Evolutionary conservation across 1,140 invertebrate genomes (phyloP), one percentile per base, ranked within the genome.

Genomic region (Aphis craccivora): DNA sequence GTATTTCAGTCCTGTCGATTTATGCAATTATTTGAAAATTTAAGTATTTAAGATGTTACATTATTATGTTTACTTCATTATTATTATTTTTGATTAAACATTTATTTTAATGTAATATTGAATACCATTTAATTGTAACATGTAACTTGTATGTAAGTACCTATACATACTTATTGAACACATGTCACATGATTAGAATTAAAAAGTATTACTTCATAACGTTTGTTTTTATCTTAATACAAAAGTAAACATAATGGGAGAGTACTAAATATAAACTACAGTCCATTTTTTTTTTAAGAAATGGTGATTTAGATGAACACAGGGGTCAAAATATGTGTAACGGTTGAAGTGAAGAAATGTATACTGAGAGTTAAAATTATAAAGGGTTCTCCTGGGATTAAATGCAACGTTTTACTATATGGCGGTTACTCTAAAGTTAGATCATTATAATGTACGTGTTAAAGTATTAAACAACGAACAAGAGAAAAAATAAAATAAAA

Each of bases 341-440:
- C 55, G 35, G 23, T n/a, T 67, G 40, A 67, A 67, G 89, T 90
- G 55, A 23, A 45, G n/a, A 43, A 91, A 43, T 18, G 37, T 76
- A 76, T 76, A 43, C 20, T n/a, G 18, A 43, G 40, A 76, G 90
- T 91, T 91, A 76, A 40, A 91, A 43, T n/a, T 40, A 48, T 45
- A 20, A 76, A n/a, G 30, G 48, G 11, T 76, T 76, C 90, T 91
- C 60, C 2, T 76, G 90, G 40, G 90, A 81, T 91, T 81, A 91
- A 90, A 67, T 37, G 20, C 40, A 48, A 91, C 40, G 40, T 91
- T 76, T 91, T 91, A 76, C 55, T 76, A 76, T n/a, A 48, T 40
- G 23, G 9, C 37, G 43, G 35, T 83, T 81, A 35, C 20, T 35
- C 22, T 23, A 51, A 55, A 23, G 53, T 76, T n/a, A 51, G 25